Evolutionary conservation across 1,140 invertebrate species (phyloP), one percentile per base, ranked within the genome.

Genomic region (Harpegnathos saltator): DNA sequence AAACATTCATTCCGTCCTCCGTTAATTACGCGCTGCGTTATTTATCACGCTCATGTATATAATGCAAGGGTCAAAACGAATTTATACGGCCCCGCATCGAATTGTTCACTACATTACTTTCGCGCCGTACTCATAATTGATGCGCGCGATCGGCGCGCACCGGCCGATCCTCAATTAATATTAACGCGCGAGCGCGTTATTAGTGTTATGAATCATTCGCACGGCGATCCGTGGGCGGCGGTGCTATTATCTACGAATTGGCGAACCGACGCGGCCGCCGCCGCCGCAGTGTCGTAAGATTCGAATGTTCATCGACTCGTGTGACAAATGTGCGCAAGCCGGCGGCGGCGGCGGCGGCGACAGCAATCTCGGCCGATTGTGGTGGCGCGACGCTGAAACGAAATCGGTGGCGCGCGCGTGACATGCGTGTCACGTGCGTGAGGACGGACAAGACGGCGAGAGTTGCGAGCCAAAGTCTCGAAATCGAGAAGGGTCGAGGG

Each of bases 1-100:
- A 89, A 89, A 89, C 86, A 87, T 88, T 89, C 72, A 78, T 77
- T 61, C 81, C 62, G 74, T 84, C 83, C 86, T 89, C 82, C 87
- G 89, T 89, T 89, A 91, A 91, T 91, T 90, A 91, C 82, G 73
- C 74, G 75, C 78, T 90, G 54, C 81, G 88, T 90, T 90, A 91
- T 90, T 91, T 90, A 91, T 90, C 89, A 65, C 48, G 69, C 38
- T 84, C 48, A 9, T 58, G 69, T 84, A 66, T 87, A 88, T 88
- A 87, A 88, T 69, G 87, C 86, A 89, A 78, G 52, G 75, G 77
- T 65, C 73, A 73, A 89, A 90, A 89, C 86, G 84, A 89, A 90
- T 90, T 88, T 85, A 82, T 63, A 81, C 71, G 66, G 44, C 54
- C 71, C 54, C 68, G 71, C 29, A 33, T 89, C 68, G 88, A 84